A percentile compares a stretch with the other conserved stretches of the same genome.
phyloP scores from a whole-genome alignment of 2,113 vertebrate genomes.

The Percina caprodes region DNA sequence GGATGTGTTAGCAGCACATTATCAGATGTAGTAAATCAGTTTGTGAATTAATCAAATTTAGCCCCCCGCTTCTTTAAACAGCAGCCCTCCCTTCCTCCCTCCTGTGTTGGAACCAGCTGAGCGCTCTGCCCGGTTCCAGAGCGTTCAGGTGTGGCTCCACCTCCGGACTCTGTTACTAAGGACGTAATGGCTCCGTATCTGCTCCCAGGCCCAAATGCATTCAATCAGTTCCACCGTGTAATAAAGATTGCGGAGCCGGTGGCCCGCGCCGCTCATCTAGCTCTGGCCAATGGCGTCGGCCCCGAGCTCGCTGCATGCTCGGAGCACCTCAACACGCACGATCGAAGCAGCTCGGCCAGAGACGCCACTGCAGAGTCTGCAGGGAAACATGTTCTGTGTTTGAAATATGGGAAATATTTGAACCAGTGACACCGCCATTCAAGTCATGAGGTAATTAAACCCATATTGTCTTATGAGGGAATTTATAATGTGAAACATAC shows the following conservation, averaged over 20 bases:
- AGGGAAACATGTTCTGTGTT: constrained; percentile 21
- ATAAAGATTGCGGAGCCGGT: constrained; percentile 61
- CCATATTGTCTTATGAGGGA: constrained; percentile 32
- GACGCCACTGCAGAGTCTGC: constrained; percentile 24
- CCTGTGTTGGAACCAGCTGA: constrained; percentile 49
- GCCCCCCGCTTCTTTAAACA: constrained; percentile 62
- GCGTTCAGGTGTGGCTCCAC: constrained; percentile 79
- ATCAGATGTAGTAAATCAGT: constrained; percentile 79
- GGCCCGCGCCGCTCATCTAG: constrained; percentile 16
- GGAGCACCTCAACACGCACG: constrained; percentile 42
- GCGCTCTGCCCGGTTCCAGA: constrained; percentile 66
- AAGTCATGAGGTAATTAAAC: constrained; percentile 33
- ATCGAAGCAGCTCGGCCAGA: constrained; percentile 56
- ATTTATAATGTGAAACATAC: constrained; percentile 33
- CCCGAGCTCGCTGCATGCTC: neutral
- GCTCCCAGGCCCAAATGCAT: constrained; percentile 74
- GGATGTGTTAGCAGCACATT: constrained; percentile 76
- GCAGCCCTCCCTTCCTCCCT: constrained; percentile 3
- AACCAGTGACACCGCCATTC: constrained; percentile 23
- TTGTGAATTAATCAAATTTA: constrained; percentile 84
- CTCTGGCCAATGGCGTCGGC: neutral
- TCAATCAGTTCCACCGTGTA: constrained; percentile 77
- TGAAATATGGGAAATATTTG: constrained; percentile 22
- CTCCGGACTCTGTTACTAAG: constrained; percentile 76
- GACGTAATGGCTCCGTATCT: constrained; percentile 75